Evolutionary conservation across 2,797 vertebrate species (phyloP), one percentile per base, ranked within the genome.

Genomic region (Trematomus bernacchii): DNA sequence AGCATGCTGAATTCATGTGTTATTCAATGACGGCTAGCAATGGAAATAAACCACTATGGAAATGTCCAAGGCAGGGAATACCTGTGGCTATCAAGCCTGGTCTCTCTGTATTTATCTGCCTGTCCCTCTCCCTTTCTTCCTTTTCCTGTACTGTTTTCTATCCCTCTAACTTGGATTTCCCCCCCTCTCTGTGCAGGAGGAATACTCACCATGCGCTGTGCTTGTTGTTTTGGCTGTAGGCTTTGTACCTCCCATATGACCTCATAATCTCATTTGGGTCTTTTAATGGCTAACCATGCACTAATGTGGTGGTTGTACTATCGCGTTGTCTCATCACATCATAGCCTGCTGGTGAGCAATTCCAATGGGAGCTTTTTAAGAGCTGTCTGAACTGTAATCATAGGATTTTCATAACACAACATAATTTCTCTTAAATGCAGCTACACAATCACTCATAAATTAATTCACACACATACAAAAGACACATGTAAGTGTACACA

Each of bases 231-330:
- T 87, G 82, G 77, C 87, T 85, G 40, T 52, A 68, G 85, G 75
- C 84, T 87, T 76, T 66, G 57, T 66, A 55, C 65, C 76, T 85
- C 85, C 79, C 82, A 67, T 77, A 87, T 91, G 88, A 91, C 86
- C 89, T 90, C 83, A 84, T 91, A 88, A 92, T 92, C 84, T 89
- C 82, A 81, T 88, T 84, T 88, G 74, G 83, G 73, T 78, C 76
- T 79, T 87, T 86, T 87, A 91, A 90, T 80, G 80, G 85, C 80
- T 73, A 84, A 85, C 83, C 73, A 14, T 83, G 76, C 79, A 66
- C 88, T 91, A 88, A 91, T 90, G 89, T 86, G 83, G 81, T 71
- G 71, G 74, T 86, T 87, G 88, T 77, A 82, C 82, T 87, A 92
- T 90, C 77, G 66, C 80, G 80, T 77, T 86, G 85, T 90, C 87